Percentiles rank a stretch among this genome's conserved stretches.
These are phyloP conservation scores for Onychomys arenicola DNA, from an alignment of 2,797 vertebrate species.

Conservation along the genomic window DNA sequence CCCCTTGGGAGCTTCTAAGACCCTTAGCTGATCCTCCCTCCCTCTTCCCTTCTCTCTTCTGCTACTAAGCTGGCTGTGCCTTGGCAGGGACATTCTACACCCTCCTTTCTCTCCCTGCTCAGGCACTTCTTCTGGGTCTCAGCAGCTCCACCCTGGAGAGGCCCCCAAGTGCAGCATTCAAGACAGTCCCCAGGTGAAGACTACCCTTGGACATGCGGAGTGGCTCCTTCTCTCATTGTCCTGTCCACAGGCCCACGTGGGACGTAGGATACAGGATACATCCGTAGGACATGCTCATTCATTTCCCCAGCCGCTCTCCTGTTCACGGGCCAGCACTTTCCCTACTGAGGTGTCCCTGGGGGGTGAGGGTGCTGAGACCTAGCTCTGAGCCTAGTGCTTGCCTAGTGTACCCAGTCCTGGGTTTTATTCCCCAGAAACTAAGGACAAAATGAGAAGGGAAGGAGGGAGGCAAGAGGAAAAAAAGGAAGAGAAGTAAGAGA, in stretches of 20 bases:
- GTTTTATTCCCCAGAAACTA: too few relatives aligned
- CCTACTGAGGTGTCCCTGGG: not conserved
- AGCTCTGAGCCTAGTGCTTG: not conserved
- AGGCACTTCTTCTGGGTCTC: not conserved
- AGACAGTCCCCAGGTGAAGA: not conserved
- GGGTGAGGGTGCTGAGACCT: not conserved
- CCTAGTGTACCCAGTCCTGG: not conserved
- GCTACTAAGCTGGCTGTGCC: not conserved
- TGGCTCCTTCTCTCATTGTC: not conserved
- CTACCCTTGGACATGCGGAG: accelerated
- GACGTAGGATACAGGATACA: too few relatives aligned
- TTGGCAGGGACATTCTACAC: not conserved
- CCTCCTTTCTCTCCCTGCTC: not conserved
- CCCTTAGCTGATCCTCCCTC: not conserved
- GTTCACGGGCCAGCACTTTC: too few relatives aligned
- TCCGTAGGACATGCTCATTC: not conserved
- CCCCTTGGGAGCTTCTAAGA: not conserved
- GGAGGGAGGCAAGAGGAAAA: too few relatives aligned
- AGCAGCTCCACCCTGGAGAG: not conserved
- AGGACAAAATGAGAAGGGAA: not conserved
- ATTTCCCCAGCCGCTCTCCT: not conserved
- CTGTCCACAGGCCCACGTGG: not conserved
- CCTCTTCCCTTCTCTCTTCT: not conserved
- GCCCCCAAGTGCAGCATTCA: accelerated
- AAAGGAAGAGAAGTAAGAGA: too few relatives aligned